A percentile compares a stretch with the other conserved stretches of the same genome.
phyloP scores from a whole-genome alignment of 2,888 invertebrate species.

The Nymphalis c-album region DNA sequence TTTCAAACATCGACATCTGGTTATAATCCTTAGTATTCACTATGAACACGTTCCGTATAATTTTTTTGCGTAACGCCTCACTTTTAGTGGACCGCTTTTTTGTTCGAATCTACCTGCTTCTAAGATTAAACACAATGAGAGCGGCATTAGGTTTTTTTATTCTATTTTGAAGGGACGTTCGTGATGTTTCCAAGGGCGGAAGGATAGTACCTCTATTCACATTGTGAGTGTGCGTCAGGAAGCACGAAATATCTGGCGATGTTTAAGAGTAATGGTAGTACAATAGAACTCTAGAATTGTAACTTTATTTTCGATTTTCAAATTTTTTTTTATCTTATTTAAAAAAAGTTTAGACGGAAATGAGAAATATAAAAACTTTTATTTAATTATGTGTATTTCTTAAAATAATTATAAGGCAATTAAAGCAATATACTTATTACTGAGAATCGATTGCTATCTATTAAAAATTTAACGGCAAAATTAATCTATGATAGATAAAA shows the following conservation, averaged over 20 bases:
- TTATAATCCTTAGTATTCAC: slow-evolving; percentile 67
- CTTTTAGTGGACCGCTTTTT: slow-evolving; percentile 59
- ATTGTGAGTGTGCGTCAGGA: slow-evolving; percentile 67
- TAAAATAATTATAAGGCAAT: not conserved
- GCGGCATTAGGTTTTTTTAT: slow-evolving; percentile 56
- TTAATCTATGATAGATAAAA: slow-evolving; percentile 4
- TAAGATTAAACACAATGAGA: slow-evolving; percentile 63
- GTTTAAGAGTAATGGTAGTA: slow-evolving; percentile 18
- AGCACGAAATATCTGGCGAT: slow-evolving; percentile 49
- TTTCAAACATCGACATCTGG: slow-evolving; percentile 69
- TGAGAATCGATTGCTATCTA: not conserved
- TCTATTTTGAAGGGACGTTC: slow-evolving; percentile 72
- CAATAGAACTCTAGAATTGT: not conserved
- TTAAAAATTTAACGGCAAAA: not conserved
- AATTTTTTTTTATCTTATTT: no score
- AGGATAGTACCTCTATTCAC: slow-evolving; percentile 73
- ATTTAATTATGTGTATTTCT: not conserved
- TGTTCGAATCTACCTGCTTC: slow-evolving; percentile 68
- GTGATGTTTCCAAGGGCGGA: slow-evolving; percentile 76
- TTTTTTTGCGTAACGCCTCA: slow-evolving; percentile 61
- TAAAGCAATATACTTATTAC: slow-evolving; percentile 2
- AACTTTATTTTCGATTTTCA: not conserved
- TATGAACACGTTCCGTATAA: slow-evolving; percentile 63
- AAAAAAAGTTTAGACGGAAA: not conserved
- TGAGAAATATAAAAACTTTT: not conserved